Conservation (phyloP, 2,888 invertebrate species). For the Monochamus alternatus region DNA sequence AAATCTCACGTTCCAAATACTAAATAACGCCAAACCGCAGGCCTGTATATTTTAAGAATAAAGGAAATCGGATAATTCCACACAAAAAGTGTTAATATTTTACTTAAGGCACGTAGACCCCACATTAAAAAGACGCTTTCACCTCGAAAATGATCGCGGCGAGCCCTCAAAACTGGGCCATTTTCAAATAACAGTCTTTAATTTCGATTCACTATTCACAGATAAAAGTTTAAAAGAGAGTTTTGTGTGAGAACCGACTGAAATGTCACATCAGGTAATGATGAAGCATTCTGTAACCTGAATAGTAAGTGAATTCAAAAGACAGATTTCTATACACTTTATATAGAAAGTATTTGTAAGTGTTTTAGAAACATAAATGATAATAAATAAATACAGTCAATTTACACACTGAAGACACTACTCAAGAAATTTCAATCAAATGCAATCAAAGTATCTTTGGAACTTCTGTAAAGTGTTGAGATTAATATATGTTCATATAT, state of each 20-base stretch:
- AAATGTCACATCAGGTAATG: not conserved
- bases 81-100: slow-evolving; percentile 26
- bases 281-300: too few species aligned
- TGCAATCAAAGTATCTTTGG: too few species aligned
- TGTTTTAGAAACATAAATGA: too few species aligned
- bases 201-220: slow-evolving; percentile 39
- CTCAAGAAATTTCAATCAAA: too few species aligned
- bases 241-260: slow-evolving; percentile 18
- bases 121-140: slow-evolving; percentile 45
- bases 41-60: not conserved
- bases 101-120: slow-evolving; percentile 2
- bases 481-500: too few species aligned
- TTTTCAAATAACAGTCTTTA: slow-evolving; percentile 50
- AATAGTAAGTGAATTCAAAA: too few species aligned
- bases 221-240: slow-evolving; percentile 38
- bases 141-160: slow-evolving; percentile 41
- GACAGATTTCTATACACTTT: too few species aligned
- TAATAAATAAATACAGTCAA: too few species aligned
- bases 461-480: too few species aligned
- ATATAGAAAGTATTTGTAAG: too few species aligned
- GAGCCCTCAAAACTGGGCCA: slow-evolving; percentile 45
- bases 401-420: too few species aligned
- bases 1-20: slow-evolving; percentile 34
- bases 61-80: slow-evolving; percentile 31
- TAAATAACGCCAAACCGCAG: slow-evolving; percentile 6